phyloP scores from a whole-genome alignment of 2,888 invertebrate genomes.

The Crematogaster levior region DNA sequence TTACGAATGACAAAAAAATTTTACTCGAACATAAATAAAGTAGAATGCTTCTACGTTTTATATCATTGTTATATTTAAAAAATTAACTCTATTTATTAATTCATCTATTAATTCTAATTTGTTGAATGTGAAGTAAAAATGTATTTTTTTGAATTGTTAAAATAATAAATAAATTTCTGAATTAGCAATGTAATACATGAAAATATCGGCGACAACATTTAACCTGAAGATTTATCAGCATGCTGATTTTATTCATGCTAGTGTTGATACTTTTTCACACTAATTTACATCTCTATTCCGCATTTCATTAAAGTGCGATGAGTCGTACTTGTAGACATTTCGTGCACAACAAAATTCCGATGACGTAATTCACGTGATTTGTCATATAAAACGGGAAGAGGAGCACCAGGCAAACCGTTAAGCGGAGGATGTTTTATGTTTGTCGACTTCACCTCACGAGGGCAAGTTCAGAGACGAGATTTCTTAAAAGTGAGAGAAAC shows the following conservation, averaged over 20 bases:
- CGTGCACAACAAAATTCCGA: constrained; percentile 1
- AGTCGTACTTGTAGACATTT: neutral
- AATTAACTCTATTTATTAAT: neutral
- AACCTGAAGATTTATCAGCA: neutral
- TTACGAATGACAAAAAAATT: constrained; percentile 24
- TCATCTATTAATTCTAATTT: neutral
- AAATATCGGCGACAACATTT: neutral
- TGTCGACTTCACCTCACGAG: constrained; percentile 31
- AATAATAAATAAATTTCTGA: neutral
- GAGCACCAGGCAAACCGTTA: constrained; percentile 43
- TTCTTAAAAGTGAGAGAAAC: constrained; percentile 26
- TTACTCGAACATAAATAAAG: neutral
- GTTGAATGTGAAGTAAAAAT: neutral
- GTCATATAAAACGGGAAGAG: neutral
- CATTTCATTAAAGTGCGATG: neutral
- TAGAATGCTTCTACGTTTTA: neutral
- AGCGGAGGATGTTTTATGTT: constrained; percentile 30
- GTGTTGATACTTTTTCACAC: neutral
- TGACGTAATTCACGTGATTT: constrained; percentile 38
- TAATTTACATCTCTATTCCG: neutral
- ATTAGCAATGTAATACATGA: neutral
- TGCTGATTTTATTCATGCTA: neutral
- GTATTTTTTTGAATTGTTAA: neutral
- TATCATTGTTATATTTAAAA: neutral
- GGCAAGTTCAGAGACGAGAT: constrained; percentile 16